Evolutionary conservation across 2,797 vertebrate genomes (phyloP).

Genomic region (Scarus forsteni): DNA sequence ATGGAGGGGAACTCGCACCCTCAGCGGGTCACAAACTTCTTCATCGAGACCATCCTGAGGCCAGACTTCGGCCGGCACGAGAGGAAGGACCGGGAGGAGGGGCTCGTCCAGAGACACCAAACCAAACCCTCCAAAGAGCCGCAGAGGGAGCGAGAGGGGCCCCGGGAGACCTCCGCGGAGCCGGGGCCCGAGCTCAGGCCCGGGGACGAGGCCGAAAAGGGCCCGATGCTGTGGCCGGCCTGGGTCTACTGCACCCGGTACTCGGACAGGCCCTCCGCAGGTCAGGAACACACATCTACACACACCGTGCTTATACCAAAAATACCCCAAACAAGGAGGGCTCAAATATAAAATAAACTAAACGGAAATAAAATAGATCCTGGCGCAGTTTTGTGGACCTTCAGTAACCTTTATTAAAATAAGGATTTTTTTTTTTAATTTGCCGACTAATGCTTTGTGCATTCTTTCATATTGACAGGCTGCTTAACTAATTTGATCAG

Average conservation of each 20-base stretch:
- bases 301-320: no score
- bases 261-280: slow-evolving; percentile 96
- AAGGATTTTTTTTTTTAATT: no score
- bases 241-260: slow-evolving; percentile 99
- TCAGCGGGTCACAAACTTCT: slow-evolving; percentile 93
- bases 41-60: slow-evolving; percentile 94
- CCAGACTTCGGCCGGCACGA: slow-evolving; percentile 92
- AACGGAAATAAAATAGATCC: no score
- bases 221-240: slow-evolving; percentile 93
- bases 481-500: no score
- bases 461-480: no score
- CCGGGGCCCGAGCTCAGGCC: slow-evolving; percentile 61
- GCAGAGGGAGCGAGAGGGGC: slow-evolving; percentile 48
- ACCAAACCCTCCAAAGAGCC: slow-evolving; percentile 52
- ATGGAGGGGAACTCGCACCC: slow-evolving; percentile 91
- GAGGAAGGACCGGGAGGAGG: slow-evolving; percentile 81
- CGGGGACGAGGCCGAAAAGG: slow-evolving; percentile 71
- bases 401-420: no score
- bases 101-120: slow-evolving; percentile 62
- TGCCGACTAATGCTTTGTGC: no score
- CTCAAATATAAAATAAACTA: no score
- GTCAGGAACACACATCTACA: slow-evolving; percentile 65
- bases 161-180: slow-evolving; percentile 66
- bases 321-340: no score
- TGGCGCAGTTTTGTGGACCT: no score